Evolutionary conservation across 2,888 invertebrate genomes (phyloP).

Genomic region (Yponomeuta malinellus): DNA sequence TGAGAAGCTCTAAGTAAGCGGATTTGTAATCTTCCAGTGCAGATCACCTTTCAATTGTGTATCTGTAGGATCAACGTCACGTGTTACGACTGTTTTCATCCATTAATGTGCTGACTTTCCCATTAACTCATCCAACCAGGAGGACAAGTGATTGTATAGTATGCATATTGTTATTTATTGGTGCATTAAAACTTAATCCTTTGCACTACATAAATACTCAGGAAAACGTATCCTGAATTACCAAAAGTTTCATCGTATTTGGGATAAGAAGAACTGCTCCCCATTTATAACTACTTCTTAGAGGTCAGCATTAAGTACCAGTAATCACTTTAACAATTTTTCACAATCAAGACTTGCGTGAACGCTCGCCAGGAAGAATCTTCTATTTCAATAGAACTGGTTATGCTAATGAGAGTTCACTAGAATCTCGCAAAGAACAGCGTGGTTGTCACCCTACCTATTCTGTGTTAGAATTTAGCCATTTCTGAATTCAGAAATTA

Average conservation of each 20-base stretch:
- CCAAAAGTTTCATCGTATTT: no score
- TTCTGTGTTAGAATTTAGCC: not conserved
- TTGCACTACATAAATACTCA: not conserved
- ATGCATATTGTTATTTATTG: not conserved
- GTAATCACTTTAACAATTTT: not conserved
- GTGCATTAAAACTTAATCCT: not conserved
- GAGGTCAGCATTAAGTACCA: not conserved
- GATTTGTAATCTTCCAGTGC: not conserved
- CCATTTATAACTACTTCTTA: no score
- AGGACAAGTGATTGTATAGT: no score
- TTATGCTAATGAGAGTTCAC: slow-evolving; percentile 33
- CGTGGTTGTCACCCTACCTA: not conserved
- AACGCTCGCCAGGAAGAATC: slow-evolving; percentile 24
- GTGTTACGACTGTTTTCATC: not conserved
- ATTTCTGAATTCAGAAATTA: no score
- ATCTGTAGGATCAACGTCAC: not conserved
- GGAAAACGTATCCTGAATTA: not conserved
- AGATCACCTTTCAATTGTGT: slow-evolving; percentile 3
- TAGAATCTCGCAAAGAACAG: not conserved
- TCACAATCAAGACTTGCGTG: not conserved
- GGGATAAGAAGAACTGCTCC: no score
- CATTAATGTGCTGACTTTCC: no score
- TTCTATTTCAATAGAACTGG: slow-evolving; percentile 25
- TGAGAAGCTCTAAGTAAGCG: not conserved
- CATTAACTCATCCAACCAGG: no score